phyloP scores from a whole-genome alignment of 2,113 vertebrate species.

The Saccopteryx leptura region DNA sequence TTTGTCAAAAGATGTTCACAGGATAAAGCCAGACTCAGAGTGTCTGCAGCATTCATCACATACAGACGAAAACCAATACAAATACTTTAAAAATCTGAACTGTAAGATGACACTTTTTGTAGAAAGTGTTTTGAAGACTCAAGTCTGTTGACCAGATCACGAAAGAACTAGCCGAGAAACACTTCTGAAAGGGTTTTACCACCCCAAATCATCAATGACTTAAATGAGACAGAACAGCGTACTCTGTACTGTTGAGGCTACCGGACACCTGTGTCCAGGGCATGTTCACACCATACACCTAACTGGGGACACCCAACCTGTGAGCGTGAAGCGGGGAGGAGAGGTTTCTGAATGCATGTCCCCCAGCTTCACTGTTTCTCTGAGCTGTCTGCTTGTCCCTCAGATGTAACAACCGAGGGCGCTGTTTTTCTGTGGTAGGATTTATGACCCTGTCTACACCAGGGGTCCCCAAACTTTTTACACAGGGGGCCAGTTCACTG shows the following conservation, averaged over 20 bases:
- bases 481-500: too few species aligned
- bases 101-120: not conserved
- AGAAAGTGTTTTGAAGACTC: not conserved
- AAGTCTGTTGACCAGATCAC: not conserved
- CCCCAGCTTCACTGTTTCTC: not conserved
- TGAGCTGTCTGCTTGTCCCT: not conserved
- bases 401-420: not conserved
- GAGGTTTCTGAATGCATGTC: not conserved
- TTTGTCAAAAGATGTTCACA: not conserved
- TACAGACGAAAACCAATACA: rapidly evolving
- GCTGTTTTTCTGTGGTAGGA: not conserved
- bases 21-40: not conserved
- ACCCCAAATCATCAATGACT: rapidly evolving
- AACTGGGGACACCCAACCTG: rapidly evolving
- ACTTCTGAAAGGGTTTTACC: rapidly evolving
- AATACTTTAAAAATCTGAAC: not conserved
- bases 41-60: not conserved
- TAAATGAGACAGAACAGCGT: rapidly evolving
- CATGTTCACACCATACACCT: rapidly evolving
- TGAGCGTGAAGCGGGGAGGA: rapidly evolving
- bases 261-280: not conserved
- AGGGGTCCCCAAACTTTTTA: too few species aligned
- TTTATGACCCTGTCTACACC: not conserved
- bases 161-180: not conserved
- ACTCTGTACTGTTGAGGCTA: rapidly evolving